Evolutionary conservation across 2,888 invertebrate genomes (phyloP).

Genomic region (Rhaphigaster nebulosa): DNA sequence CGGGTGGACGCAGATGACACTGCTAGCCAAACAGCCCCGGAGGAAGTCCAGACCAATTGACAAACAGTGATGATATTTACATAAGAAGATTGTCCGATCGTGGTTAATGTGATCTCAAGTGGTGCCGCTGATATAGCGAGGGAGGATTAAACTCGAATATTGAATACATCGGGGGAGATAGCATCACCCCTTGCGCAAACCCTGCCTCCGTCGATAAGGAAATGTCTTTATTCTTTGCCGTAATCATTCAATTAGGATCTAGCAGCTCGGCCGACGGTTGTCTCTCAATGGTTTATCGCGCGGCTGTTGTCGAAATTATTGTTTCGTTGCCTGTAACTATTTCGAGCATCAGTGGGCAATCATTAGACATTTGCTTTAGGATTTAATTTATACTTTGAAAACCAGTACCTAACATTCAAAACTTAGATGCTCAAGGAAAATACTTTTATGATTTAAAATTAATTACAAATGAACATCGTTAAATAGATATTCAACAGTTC

Average conservation of each 20-base stretch:
- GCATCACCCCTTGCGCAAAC: constrained; percentile 40
- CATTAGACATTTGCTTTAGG: not conserved
- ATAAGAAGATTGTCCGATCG: constrained; percentile 33
- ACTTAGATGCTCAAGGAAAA: no score
- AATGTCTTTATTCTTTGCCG: constrained; percentile 29
- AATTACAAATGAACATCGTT: no score
- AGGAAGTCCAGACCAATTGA: constrained; percentile 51
- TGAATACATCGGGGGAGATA: constrained; percentile 44
- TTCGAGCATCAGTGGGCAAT: not conserved
- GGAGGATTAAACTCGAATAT: constrained; percentile 39
- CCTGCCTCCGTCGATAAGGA: constrained; percentile 24
- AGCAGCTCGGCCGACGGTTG: not conserved
- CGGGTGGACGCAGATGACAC: constrained; percentile 38
- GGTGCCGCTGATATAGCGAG: constrained; percentile 38
- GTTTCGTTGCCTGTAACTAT: not conserved
- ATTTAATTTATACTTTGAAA: not conserved
- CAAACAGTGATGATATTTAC: constrained; percentile 32
- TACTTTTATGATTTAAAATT: no score
- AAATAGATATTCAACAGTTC: no score
- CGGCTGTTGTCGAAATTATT: not conserved
- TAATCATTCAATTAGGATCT: constrained; percentile 47
- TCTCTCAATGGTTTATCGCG: not conserved
- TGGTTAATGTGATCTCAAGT: constrained; percentile 56
- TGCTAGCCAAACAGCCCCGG: constrained; percentile 51
- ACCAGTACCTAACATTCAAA: no score